phyloP scores from a whole-genome alignment of 2,113 vertebrate genomes.

The Pomatostomus ruficeps region DNA sequence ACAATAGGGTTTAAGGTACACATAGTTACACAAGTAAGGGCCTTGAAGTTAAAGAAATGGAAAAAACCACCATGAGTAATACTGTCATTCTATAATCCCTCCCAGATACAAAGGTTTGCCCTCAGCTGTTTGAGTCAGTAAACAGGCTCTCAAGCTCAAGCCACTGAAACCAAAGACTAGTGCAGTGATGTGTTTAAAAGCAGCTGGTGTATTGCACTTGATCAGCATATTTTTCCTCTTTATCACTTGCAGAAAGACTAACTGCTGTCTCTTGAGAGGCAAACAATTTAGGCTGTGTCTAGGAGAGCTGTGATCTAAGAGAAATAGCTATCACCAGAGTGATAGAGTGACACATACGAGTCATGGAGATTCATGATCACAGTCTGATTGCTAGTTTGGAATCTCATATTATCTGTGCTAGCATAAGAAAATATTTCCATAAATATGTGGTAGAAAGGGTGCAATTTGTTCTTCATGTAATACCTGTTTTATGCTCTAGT shows the following conservation, averaged over 20 bases:
- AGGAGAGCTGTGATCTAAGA: background rate
- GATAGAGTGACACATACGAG: background rate
- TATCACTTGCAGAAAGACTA: background rate
- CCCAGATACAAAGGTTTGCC: background rate
- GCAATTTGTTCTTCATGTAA: background rate
- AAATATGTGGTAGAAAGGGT: background rate
- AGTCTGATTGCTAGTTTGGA: constrained; percentile 5
- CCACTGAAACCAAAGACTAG: background rate
- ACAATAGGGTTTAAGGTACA: background rate
- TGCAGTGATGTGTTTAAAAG: background rate
- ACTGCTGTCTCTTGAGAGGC: background rate
- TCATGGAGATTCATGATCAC: background rate
- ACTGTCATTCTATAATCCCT: background rate
- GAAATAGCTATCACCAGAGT: background rate
- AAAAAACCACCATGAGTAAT: accelerated
- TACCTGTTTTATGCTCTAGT: background rate
- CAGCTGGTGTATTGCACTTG: background rate
- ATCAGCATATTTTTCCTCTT: constrained; percentile 7
- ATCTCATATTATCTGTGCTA: background rate
- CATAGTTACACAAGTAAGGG: background rate
- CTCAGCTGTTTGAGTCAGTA: background rate
- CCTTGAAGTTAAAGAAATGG: background rate
- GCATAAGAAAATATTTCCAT: background rate
- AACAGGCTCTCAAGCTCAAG: background rate
- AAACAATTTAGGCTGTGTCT: background rate